Base-by-base conservation (phyloP, 2,797 vertebrate genomes). In the Leuciscus waleckii region DNA sequence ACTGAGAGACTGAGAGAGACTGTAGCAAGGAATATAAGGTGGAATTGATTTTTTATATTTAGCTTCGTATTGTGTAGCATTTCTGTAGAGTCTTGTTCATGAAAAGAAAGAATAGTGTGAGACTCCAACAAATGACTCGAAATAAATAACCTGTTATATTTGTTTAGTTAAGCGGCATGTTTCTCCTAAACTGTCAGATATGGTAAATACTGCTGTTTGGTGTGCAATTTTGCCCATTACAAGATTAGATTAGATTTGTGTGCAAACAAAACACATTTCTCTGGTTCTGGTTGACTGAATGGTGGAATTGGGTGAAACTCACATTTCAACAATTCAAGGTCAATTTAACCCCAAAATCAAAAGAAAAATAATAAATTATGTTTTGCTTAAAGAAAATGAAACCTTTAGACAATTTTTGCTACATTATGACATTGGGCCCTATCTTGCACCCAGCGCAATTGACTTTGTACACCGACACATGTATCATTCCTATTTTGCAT, bases 21-120 rank as follows among this genome's bases (percentile, higher is more conserved):
- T 29, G 29, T 29, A 29, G 29, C 29, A 29, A 29, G 4, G n/a
- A 58, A 82, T 67, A 43, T 79, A 51, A 84, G 82, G 21, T 65
- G 76, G 29, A 86, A 89, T 89, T 85, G 88, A 89, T 89, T 89
- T 77, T 56, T 65, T 82, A 75, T 89, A 87, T 85, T 85, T 85
- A 85, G 76, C 63, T n/a, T 63, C 35, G 70, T 87, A 84, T 83
- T 83, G 71, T 54, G 76, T 71, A 71, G 46, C 69, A 51, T 81
- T 83, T 77, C 39, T 79, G 37, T 71, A 14, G 58, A 83, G 56
- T 69, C 74, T 41, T 76, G 9, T 61, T 63, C 43, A 67, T 54
- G 37, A 77, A 56, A 63, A 68, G 23, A 83, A 51, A 56, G n/a
- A 84, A 77, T 54, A 54, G 49, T 11, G 63, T 56, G 63, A 68